Evolutionary conservation across 30 jellyfish, hydroid and myxozoan species (phyloP).

Genomic region (Hydractinia symbiolongicarpus): DNA sequence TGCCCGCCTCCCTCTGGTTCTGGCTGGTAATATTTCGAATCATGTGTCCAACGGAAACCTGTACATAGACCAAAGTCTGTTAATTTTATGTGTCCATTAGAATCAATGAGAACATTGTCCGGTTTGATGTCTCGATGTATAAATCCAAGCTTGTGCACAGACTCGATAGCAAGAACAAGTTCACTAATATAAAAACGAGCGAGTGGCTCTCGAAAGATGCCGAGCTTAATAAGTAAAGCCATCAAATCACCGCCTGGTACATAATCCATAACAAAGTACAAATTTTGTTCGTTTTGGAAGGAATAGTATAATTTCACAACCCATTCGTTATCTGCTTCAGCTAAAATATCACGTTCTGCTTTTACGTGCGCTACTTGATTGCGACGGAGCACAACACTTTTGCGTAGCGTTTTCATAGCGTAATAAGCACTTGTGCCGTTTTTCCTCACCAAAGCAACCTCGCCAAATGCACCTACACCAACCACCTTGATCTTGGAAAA

Average conservation of each 20-base stretch:
- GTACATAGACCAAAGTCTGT: constrained; percentile 98
- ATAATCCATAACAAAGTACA: constrained; percentile 97
- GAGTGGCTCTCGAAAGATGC: constrained; percentile 70
- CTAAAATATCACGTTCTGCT: constrained; percentile 96
- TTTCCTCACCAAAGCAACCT: constrained; percentile 86
- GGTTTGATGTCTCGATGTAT: constrained; percentile 98
- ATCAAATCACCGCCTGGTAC: constrained; percentile 99
- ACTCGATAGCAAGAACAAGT: constrained; percentile 89
- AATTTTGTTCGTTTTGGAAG: constrained; percentile 70
- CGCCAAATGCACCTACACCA: constrained; percentile 99
- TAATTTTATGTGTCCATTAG: constrained; percentile 88
- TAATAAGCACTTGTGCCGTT: constrained; percentile 83
- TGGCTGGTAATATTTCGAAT: constrained; percentile 93
- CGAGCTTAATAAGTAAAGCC: constrained; percentile 83
- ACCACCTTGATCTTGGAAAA: constrained; percentile 74
- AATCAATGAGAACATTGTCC: constrained; percentile 86
- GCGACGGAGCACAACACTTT: constrained; percentile 87
- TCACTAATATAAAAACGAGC: constrained; percentile 91
- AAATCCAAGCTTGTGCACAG: constrained; percentile 92
- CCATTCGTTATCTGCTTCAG: constrained; percentile 99
- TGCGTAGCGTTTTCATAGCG: constrained; percentile 90
- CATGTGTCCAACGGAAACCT: constrained; percentile 99
- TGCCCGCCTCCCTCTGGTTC: constrained; percentile 66
- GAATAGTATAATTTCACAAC: constrained; percentile 94
- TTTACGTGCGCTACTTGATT: constrained; percentile 98